phyloP scores from a whole-genome alignment of 2,888 invertebrate species.

The Pollenia griseotomentosa region DNA sequence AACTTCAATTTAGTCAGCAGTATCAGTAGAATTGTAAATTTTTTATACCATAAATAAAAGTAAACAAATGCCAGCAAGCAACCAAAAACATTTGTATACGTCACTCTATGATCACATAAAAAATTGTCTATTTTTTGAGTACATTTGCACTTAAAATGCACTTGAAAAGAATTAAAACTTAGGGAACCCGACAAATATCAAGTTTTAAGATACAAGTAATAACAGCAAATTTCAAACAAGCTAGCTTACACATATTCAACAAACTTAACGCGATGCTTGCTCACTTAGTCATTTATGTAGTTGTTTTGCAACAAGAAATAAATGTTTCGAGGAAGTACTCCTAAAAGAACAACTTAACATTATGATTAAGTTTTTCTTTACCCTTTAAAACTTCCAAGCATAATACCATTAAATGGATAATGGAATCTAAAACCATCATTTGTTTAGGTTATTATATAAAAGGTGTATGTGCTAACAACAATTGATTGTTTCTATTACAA shows the following conservation, averaged over 20 bases:
- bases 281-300: no score
- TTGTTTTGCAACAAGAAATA: no score
- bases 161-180: conserved; percentile 63
- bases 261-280: background rate
- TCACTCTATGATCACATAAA: conserved; percentile 25
- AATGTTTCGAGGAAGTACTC: no score
- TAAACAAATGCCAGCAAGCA: background rate
- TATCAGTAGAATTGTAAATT: background rate
- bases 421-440: no score
- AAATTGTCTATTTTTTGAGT: conserved; percentile 52
- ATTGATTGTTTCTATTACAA: no score
- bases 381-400: no score
- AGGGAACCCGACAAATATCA: conserved; percentile 6
- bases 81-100: conserved; percentile 1
- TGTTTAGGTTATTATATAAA: no score
- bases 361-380: no score
- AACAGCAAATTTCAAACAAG: background rate
- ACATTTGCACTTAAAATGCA: conserved; percentile 74
- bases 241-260: background rate
- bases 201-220: conserved; percentile 26
- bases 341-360: no score
- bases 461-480: no score
- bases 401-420: no score
- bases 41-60: background rate
- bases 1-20: background rate